These are phyloP conservation scores for Pseudochromis fuscus DNA, from an alignment of 2,797 vertebrate species.

Conservation along the genomic window DNA sequence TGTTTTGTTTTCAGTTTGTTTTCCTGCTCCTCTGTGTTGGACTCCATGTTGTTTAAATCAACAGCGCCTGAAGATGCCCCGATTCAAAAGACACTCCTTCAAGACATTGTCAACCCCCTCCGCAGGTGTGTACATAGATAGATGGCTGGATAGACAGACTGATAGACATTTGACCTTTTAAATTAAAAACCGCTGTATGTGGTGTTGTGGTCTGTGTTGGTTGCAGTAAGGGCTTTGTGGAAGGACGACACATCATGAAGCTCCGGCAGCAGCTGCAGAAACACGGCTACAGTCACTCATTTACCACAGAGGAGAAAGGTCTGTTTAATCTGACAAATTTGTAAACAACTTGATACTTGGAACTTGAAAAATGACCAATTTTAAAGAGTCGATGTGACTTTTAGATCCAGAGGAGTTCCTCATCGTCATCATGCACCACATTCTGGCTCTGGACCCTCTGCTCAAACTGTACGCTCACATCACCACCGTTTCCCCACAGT, in stretches of 20 bases:
- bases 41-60: slow-evolving; percentile 90
- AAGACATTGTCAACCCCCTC: slow-evolving; percentile 91
- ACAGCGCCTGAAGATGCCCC: slow-evolving; percentile 76
- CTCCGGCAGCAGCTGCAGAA: slow-evolving; percentile 89
- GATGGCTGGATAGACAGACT: too few relatives aligned
- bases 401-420: slow-evolving; percentile 95
- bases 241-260: slow-evolving; percentile 87
- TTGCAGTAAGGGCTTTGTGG: slow-evolving; percentile 88
- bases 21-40: slow-evolving; percentile 90
- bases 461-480: slow-evolving; percentile 84
- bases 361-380: too few relatives aligned
- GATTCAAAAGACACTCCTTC: slow-evolving; percentile 88
- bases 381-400: slow-evolving; percentile 18
- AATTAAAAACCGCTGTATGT: too few relatives aligned
- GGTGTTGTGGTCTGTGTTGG: neutral
- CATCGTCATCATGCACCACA: slow-evolving; percentile 90
- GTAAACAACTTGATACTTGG: too few relatives aligned
- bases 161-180: too few relatives aligned
- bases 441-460: slow-evolving; percentile 90
- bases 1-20: slow-evolving; percentile 85
- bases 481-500: neutral
- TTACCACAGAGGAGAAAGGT: slow-evolving; percentile 94
- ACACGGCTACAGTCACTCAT: slow-evolving; percentile 87
- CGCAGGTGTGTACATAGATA: slow-evolving; percentile 81
- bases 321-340: neutral